Evolutionary conservation across 2,888 invertebrate genomes (phyloP).

Genomic region (Lingula anatina): DNA sequence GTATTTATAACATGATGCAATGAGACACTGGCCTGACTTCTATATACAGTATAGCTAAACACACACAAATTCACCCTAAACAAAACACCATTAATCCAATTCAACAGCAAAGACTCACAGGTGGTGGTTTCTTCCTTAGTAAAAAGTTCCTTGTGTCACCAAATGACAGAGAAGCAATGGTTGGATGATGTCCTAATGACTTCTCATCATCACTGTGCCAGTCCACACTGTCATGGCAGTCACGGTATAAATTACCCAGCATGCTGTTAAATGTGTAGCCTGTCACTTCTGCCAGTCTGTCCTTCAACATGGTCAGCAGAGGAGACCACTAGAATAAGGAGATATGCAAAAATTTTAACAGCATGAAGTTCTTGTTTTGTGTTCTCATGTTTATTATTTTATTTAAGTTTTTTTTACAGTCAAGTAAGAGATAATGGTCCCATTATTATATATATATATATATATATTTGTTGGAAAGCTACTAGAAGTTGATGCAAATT

Average conservation of each 20-base stretch:
- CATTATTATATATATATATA: no score
- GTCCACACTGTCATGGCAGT: slow-evolving; percentile 53
- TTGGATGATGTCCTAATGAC: slow-evolving; percentile 48
- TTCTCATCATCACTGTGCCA: slow-evolving; percentile 55
- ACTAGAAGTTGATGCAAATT: no score
- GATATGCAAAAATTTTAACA: not conserved
- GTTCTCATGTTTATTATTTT: no score
- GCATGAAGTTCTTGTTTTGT: not conserved
- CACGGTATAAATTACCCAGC: slow-evolving; percentile 54
- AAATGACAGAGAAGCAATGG: slow-evolving; percentile 50
- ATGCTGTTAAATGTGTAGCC: slow-evolving; percentile 54
- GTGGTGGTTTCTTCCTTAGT: slow-evolving; percentile 47
- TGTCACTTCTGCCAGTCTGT: slow-evolving; percentile 43
- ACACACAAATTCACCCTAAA: not conserved
- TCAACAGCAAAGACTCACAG: slow-evolving; percentile 27
- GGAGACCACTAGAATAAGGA: slow-evolving; percentile 41
- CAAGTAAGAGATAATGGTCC: no score
- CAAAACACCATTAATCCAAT: not conserved
- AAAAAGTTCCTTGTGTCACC: slow-evolving; percentile 52
- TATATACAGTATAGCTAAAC: not conserved
- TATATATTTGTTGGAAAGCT: no score
- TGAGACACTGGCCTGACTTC: not conserved
- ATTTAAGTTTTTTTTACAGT: no score
- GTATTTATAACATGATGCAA: not conserved
- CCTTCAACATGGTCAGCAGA: slow-evolving; percentile 29